phyloP scores from a whole-genome alignment of 2,888 invertebrate species.

The Dascillus cervinus region DNA sequence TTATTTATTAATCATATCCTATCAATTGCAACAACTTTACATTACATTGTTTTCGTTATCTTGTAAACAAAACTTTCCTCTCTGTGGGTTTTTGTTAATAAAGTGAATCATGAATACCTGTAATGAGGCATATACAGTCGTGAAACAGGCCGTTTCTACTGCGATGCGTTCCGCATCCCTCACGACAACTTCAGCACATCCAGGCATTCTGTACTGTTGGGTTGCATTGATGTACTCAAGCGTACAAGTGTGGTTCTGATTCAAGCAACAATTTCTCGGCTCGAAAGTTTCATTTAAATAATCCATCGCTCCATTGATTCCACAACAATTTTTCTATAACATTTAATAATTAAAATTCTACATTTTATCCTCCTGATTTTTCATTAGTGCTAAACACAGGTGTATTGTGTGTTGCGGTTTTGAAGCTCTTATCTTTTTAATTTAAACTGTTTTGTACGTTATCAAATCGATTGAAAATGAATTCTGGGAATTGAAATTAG shows the following conservation, averaged over 20 bases:
- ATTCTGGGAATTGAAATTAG: neutral
- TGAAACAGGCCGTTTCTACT: slow-evolving; percentile 12
- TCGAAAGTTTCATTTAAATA: slow-evolving; percentile 7
- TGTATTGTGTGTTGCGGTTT: too few species aligned
- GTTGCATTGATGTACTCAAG: slow-evolving; percentile 7
- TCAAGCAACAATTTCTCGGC: slow-evolving; percentile 9
- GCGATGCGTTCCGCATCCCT: slow-evolving; percentile 8
- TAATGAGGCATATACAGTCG: slow-evolving; percentile 8
- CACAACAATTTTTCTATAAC: slow-evolving; percentile 20
- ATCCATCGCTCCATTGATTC: slow-evolving; percentile 15
- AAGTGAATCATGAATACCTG: slow-evolving; percentile 5
- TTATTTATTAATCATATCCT: too few species aligned
- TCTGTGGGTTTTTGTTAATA: too few species aligned
- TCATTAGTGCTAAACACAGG: too few species aligned
- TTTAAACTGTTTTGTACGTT: too few species aligned
- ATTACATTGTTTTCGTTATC: too few species aligned
- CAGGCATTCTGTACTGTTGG: slow-evolving; percentile 3
- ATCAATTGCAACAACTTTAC: too few species aligned
- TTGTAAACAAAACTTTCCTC: too few species aligned
- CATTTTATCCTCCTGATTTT: too few species aligned
- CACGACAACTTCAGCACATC: slow-evolving; percentile 11
- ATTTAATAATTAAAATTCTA: slow-evolving; percentile 3
- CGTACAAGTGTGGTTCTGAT: slow-evolving; percentile 11
- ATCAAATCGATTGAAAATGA: too few species aligned
- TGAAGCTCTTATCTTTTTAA: too few species aligned